phyloP scores from a whole-genome alignment of 2,888 invertebrate genomes.

The Cyrtodaria siliqua region DNA sequence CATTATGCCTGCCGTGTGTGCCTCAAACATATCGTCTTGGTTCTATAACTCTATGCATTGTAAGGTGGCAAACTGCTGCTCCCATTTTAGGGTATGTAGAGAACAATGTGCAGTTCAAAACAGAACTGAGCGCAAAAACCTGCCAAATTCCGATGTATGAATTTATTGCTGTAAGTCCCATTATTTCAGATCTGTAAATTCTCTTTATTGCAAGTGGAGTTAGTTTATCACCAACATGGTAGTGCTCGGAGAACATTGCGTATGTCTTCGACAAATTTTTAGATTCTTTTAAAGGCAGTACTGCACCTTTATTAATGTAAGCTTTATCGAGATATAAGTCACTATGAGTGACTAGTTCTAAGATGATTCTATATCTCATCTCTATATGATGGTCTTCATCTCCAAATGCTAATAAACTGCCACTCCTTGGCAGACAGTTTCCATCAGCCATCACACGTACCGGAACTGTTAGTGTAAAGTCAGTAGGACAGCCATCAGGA shows the following conservation, averaged over 20 bases:
- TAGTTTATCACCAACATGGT: slow-evolving; percentile 1
- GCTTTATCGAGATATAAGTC: slow-evolving; percentile 1
- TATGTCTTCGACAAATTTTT: background rate
- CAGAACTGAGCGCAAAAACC: slow-evolving; percentile 28
- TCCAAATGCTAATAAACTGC: slow-evolving; percentile 29
- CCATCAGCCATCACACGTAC: slow-evolving; percentile 26
- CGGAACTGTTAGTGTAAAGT: background rate
- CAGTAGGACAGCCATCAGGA: background rate
- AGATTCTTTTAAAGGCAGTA: background rate
- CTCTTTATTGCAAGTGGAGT: background rate
- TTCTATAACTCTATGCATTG: background rate
- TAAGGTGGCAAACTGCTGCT: background rate
- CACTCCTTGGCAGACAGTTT: slow-evolving; percentile 26
- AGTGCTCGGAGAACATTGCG: slow-evolving; percentile 21
- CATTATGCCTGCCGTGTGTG: slow-evolving; percentile 4
- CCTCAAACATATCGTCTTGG: background rate
- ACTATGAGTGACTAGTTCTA: slow-evolving; percentile 3
- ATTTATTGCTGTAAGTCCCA: slow-evolving; percentile 2
- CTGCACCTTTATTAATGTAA: background rate
- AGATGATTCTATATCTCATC: slow-evolving; percentile 23
- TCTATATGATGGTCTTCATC: slow-evolving; percentile 26
- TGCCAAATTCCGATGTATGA: slow-evolving; percentile 34
- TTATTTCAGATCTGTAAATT: background rate
- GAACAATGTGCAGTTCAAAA: slow-evolving; percentile 19
- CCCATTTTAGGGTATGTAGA: slow-evolving; percentile 32